Evolutionary conservation across 1,140 invertebrate genomes (phyloP).

Genomic region (Laodelphax striatellus): DNA sequence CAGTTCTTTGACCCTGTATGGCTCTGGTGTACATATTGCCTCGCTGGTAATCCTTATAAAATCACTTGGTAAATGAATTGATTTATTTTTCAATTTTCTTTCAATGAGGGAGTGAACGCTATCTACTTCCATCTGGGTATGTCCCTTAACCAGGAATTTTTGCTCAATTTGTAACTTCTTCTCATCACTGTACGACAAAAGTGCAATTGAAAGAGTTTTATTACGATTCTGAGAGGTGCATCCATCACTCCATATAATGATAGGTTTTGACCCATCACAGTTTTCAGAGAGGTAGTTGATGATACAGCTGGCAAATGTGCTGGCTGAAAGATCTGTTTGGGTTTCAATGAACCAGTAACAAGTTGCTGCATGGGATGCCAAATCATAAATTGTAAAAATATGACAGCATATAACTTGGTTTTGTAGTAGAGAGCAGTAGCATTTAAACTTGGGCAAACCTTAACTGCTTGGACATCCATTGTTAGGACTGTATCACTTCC

Average conservation of each 20-base stretch:
- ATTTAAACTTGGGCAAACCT: constrained; percentile 28
- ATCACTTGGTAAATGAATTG: constrained; percentile 9
- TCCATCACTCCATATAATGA: no score
- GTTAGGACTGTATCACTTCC: constrained; percentile 23
- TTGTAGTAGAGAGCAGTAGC: constrained; percentile 33
- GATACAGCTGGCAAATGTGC: constrained; percentile 29
- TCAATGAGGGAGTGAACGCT: constrained; percentile 27
- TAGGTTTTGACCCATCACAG: background rate
- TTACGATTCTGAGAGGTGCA: no score
- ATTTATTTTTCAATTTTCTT: constrained; percentile 21
- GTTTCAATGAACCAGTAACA: constrained; percentile 35
- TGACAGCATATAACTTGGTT: constrained; percentile 32
- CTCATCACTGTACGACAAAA: constrained; percentile 22
- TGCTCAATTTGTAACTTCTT: constrained; percentile 27
- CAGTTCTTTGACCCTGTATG: background rate
- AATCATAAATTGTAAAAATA: constrained; percentile 33
- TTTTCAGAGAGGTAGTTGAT: constrained; percentile 24
- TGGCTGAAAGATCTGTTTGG: constrained; percentile 29
- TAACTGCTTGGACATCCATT: constrained; percentile 31
- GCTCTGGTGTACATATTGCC: background rate
- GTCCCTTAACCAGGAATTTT: constrained; percentile 31
- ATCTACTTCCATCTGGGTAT: constrained; percentile 34
- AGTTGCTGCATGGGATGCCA: constrained; percentile 23
- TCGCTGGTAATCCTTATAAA: background rate
- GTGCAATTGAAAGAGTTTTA: constrained; percentile 26